Evolutionary conservation across 2,888 invertebrate genomes (phyloP), one percentile per base, ranked within the genome.

Genomic region (Drosophila barbarae): DNA sequence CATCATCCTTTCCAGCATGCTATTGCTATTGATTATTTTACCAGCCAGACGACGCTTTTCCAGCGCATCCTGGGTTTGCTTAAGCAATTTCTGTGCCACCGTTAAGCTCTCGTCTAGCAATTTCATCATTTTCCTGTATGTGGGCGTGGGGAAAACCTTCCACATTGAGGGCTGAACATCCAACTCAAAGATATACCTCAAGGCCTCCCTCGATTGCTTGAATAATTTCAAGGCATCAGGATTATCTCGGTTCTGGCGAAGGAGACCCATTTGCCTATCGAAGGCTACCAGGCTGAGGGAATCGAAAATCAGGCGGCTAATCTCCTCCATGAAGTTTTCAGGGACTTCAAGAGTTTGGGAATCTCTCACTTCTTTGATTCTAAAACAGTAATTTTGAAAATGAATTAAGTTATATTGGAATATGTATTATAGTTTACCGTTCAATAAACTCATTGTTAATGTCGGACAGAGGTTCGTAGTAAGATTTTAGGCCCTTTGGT

Each of bases 291-390:
- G 69, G 0, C 86, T 84, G 3, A 90, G 77, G 0, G 90, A 91
- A 86, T 93, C 93, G 26, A 93, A 87, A 3, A 91, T 90, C 91
- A 93, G 91, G 69, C 91, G 91, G 66, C 90, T 89, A 0, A 92
- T 76, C 72, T 92, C 91, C 42, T 90, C 90, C 12, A 87, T 76
- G 56, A 93, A 91, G 72, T 91, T 77, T 0, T 74, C 85, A 0
- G 90, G 89, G 30, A 91, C 87, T 74, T 90, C 90, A 7, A 77
- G 26, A 1, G 73, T 70, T 2, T 56, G 23, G 0, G 60, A 47
- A 66, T 81, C 78, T 0, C 84, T 73, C 3, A 79, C 81, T 41
- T 76, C 69, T 18, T 85, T 83, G 10, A 90, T 89, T 46, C 90
- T 90, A 1, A 10, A 5, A 34, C 8, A 2, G 9, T 4, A 10